Base-by-base conservation (phyloP, 2,888 invertebrate genomes). In the Exephanes ischioxanthus region DNA sequence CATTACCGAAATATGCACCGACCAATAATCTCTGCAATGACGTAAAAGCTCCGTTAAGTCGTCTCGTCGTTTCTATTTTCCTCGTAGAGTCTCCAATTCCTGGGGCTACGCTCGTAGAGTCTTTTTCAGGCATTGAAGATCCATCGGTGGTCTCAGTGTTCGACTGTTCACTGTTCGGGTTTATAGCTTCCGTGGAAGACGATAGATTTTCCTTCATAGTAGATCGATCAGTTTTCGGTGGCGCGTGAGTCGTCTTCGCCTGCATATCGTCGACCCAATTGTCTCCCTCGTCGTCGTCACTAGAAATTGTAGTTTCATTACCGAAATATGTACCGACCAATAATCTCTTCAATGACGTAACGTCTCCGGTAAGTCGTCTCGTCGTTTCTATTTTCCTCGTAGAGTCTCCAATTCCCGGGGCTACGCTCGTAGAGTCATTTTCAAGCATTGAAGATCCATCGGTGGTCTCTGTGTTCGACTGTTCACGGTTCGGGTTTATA, bases 21-120 rank as follows among this genome's bases (percentile, higher is more conserved):
- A 87, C 80, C n/a, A 87, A 5, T 0, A 87, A 48, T 80, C 58
- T 53, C 41, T 68, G 77, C 53, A 87, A 55, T 0, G 83, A 84
- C 26, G 87, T 83, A 14, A 26, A 30, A 3, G 14, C 61, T 16
- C 16, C 61, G 11, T 16, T 41, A 11, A 11, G 22, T 11, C 22
- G 26, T 68, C 33, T 3, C 7, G 81, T 84, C 22, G 79, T 83
- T n/a, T 19, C 48, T 7, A 70, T 16, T 1, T 68, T 30, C 51
- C 0, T 22, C 41, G 72, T 76, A 0, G 77, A 72, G 4, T 16
- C 41, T 48, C 6, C 22, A 22, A 33, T 45, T 33, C 11, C 30
- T 26, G 14, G 16, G 0, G 16, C 11, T 22, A 33, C 63, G 26
- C 37, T 58, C 3, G 48, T 45, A 3, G 58, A 14, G 16, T 48